Conservation (phyloP, 2,888 invertebrate genomes). For the Leptinotarsa haldemani region DNA sequence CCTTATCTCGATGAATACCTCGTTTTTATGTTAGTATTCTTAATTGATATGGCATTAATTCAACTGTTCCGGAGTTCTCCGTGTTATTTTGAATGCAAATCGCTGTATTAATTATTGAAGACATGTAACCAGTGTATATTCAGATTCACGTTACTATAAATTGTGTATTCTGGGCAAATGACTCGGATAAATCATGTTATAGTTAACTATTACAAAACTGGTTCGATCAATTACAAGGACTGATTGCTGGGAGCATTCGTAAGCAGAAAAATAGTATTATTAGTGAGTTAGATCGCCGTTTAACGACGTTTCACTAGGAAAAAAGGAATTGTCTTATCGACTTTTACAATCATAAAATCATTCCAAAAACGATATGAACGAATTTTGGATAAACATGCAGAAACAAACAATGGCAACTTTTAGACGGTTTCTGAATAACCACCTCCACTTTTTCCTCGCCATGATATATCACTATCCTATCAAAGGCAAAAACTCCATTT, state of each 20-base stretch:
- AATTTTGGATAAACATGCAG: too few relatives aligned
- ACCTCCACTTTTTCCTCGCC: too few relatives aligned
- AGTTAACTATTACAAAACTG: conserved; percentile 32
- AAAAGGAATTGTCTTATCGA: background rate
- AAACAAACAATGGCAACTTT: too few relatives aligned
- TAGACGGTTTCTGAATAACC: too few relatives aligned
- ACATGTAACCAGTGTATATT: conserved; percentile 37
- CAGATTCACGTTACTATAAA: conserved; percentile 37
- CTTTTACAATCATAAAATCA: background rate
- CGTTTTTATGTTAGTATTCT: conserved; percentile 14
- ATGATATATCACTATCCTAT: too few relatives aligned
- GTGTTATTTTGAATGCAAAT: conserved; percentile 40
- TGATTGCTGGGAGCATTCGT: conserved; percentile 25
- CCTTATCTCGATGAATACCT: conserved; percentile 20
- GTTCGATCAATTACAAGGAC: conserved; percentile 34
- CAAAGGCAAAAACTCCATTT: too few relatives aligned
- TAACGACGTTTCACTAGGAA: background rate
- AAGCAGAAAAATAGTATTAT: background rate
- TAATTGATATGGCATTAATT: conserved; percentile 31
- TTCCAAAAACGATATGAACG: too few relatives aligned
- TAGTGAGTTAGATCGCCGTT: background rate
- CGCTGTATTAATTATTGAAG: conserved; percentile 38
- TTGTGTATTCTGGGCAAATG: conserved; percentile 44
- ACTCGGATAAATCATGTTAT: conserved; percentile 41
- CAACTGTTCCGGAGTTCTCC: conserved; percentile 21